Conservation (phyloP, 1,140 invertebrate species). For the Argopecten irradians region DNA sequence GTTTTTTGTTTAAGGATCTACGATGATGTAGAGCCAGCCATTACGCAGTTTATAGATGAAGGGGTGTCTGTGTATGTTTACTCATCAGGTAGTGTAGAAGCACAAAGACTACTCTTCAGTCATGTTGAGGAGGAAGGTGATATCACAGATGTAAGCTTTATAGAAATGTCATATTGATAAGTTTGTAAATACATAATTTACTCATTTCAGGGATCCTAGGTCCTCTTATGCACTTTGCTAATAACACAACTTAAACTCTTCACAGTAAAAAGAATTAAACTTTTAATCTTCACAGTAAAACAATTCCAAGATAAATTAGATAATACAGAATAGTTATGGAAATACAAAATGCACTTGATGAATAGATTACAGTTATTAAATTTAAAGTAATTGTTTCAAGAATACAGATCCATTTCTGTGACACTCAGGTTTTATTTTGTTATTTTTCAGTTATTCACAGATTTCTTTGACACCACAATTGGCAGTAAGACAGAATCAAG, state of each 20-base stretch:
- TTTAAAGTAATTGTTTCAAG: neutral
- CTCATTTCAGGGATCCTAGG: too few relatives aligned
- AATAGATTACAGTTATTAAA: too few relatives aligned
- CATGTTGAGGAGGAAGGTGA: slow-evolving; percentile 86
- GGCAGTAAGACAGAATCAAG: slow-evolving; percentile 84
- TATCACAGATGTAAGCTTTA: slow-evolving; percentile 81
- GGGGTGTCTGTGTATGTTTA: slow-evolving; percentile 89
- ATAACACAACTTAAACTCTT: too few relatives aligned
- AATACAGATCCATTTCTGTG: neutral
- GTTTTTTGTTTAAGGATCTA: slow-evolving; percentile 84
- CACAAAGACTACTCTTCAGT: slow-evolving; percentile 92
- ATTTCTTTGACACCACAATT: slow-evolving; percentile 91
- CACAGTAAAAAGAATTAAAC: too few relatives aligned
- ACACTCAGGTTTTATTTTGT: slow-evolving; percentile 23
- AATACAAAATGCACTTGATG: too few relatives aligned
- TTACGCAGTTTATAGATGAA: slow-evolving; percentile 83
- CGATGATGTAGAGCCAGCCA: slow-evolving; percentile 86
- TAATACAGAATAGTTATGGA: too few relatives aligned
- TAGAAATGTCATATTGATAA: too few relatives aligned
- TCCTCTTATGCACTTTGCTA: too few relatives aligned
- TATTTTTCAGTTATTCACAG: slow-evolving; percentile 82
- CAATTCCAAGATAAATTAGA: too few relatives aligned
- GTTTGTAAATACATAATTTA: too few relatives aligned
- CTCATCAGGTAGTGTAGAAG: slow-evolving; percentile 93
- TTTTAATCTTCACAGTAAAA: too few relatives aligned